These are phyloP conservation scores for Tadarida brasiliensis DNA, from an alignment of 2,797 vertebrate species.

Conservation along the genomic window DNA sequence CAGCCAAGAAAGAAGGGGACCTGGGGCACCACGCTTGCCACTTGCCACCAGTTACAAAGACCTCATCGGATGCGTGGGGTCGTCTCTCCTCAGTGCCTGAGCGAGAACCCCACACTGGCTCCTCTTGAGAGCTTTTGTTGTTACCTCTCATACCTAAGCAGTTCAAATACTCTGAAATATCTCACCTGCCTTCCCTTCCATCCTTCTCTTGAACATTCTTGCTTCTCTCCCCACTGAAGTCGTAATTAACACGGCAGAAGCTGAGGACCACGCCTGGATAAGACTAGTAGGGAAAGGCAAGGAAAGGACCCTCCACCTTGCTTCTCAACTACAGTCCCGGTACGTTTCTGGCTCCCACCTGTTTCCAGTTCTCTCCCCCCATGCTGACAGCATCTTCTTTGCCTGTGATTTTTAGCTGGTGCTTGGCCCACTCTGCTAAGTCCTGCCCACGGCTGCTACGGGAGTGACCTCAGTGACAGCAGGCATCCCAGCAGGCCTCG, in stretches of 20 bases:
- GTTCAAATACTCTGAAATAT: neutral
- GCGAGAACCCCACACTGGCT: neutral
- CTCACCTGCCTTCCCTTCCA: neutral
- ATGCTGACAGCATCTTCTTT: neutral
- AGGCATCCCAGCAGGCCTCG: constrained; percentile 23
- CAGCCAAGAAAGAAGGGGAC: neutral
- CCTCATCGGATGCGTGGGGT: too few relatives aligned
- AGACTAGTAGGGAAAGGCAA: neutral
- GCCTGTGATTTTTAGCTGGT: constrained; percentile 63
- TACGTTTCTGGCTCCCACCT: neutral
- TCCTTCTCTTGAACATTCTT: neutral
- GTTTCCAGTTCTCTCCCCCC: neutral
- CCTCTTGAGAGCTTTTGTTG: neutral
- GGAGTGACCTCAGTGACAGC: constrained; percentile 37
- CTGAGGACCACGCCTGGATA: neutral
- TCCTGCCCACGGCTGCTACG: neutral
- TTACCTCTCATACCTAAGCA: neutral
- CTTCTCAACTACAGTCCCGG: neutral
- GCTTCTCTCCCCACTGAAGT: neutral
- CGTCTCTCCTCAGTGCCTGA: neutral
- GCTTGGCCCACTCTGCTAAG: neutral
- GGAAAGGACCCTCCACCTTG: neutral
- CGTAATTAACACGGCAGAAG: neutral
- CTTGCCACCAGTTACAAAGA: neutral
- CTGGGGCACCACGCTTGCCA: neutral